phyloP scores from a whole-genome alignment of 2,113 vertebrate genomes.

The Campylomormyrus numenius region DNA sequence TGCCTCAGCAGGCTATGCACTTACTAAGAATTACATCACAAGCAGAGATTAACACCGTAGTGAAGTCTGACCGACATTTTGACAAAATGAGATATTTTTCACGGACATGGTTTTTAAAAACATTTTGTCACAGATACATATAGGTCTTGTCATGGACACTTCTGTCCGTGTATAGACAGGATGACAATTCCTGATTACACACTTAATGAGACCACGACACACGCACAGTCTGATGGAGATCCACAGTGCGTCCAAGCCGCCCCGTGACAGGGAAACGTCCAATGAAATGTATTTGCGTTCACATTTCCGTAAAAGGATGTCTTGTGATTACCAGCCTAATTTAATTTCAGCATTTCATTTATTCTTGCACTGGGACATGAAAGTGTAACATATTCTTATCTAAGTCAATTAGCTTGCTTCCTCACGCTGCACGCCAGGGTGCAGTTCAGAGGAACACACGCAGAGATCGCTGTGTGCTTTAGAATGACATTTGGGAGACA shows the following conservation, averaged over 20 bases:
- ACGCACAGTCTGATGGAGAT: neutral
- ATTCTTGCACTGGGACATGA: neutral
- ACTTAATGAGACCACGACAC: neutral
- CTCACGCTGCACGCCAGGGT: neutral
- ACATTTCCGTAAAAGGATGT: neutral
- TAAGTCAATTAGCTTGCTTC: neutral
- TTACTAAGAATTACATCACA: neutral
- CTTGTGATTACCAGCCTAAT: neutral
- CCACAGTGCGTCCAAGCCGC: neutral
- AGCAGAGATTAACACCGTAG: neutral
- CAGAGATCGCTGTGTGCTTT: neutral
- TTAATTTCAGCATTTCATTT: neutral
- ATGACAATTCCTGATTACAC: neutral
- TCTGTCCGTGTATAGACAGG: neutral
- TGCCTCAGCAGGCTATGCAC: neutral
- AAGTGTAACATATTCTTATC: neutral
- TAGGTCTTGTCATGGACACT: neutral
- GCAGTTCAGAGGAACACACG: neutral
- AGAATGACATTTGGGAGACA: neutral
- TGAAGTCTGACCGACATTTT: neutral
- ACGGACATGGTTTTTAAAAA: neutral
- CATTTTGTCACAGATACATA: neutral
- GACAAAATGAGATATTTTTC: neutral
- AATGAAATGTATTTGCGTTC: neutral
- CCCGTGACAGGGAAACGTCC: neutral